Evolutionary conservation across 2,888 invertebrate species (phyloP).

Genomic region (Hedya salicella): DNA sequence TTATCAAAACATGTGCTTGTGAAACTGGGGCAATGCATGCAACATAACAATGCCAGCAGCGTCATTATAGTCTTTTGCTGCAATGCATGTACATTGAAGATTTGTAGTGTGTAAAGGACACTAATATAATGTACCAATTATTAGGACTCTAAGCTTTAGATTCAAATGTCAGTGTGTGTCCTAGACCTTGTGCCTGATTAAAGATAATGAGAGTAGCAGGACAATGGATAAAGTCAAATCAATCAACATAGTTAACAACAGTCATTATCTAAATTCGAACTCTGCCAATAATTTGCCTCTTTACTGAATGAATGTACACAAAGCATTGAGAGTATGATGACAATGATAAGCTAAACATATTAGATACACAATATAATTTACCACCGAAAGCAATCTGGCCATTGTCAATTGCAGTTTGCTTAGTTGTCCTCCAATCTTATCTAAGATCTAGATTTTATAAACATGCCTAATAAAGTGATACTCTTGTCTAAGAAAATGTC

Average conservation of each 20-base stretch:
- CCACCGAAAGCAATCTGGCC: constrained; percentile 31
- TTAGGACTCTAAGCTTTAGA: neutral
- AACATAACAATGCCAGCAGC: neutral
- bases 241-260: constrained; percentile 46
- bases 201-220: constrained; percentile 43
- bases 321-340: constrained; percentile 19
- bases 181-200: constrained; percentile 50
- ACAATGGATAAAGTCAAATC: constrained; percentile 54
- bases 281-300: constrained; percentile 39
- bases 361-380: constrained; percentile 41
- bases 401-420: constrained; percentile 78
- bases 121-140: neutral
- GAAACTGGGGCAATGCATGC: constrained; percentile 52
- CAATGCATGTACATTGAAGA: neutral
- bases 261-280: constrained; percentile 42
- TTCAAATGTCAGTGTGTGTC: neutral
- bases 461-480: constrained; percentile 21
- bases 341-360: constrained; percentile 17
- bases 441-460: constrained; percentile 9
- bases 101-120: neutral
- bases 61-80: neutral
- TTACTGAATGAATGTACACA: constrained; percentile 24
- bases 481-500: neutral
- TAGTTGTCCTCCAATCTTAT: constrained; percentile 6
- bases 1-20: constrained; percentile 46